A percentile compares a stretch with the other conserved stretches of the same genome.
Evolutionary conservation across 2,113 vertebrate genomes (phyloP).

Genomic region (Raja brachyura): DNA sequence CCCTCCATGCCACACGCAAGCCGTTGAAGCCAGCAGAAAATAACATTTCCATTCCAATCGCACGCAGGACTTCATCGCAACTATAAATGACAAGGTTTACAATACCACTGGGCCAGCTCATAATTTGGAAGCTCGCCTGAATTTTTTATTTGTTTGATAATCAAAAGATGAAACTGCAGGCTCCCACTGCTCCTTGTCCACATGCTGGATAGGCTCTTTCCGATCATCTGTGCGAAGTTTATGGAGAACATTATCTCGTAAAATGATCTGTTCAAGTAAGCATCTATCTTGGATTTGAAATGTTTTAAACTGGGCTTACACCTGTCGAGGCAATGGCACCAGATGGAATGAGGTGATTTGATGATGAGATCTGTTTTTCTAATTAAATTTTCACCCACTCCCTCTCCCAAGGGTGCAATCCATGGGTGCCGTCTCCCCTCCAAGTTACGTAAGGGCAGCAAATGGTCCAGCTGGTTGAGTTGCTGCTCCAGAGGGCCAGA

Average conservation of each 20-base stretch:
- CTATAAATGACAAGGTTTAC: slow-evolving; percentile 24
- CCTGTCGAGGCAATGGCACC: not conserved
- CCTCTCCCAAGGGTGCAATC: too few relatives aligned
- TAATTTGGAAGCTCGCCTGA: not conserved
- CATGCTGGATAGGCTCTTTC: not conserved
- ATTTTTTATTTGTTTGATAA: slow-evolving; percentile 5
- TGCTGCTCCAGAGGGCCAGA: too few relatives aligned
- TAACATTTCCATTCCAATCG: slow-evolving; percentile 20
- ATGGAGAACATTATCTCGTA: not conserved
- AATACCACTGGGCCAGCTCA: not conserved
- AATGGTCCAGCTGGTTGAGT: too few relatives aligned
- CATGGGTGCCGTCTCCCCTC: not conserved
- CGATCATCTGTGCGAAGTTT: not conserved
- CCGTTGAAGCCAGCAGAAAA: not conserved
- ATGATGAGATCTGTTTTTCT: not conserved
- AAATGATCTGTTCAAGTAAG: not conserved
- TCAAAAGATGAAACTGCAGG: not conserved
- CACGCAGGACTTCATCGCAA: not conserved
- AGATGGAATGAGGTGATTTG: not conserved
- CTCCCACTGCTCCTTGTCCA: not conserved
- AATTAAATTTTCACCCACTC: not conserved
- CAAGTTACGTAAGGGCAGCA: too few relatives aligned
- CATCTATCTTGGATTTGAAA: not conserved
- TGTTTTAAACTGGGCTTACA: not conserved
- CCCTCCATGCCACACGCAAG: not conserved